phyloP scores from a whole-genome alignment of 1,140 invertebrate genomes.

The Riptortus pedestris region DNA sequence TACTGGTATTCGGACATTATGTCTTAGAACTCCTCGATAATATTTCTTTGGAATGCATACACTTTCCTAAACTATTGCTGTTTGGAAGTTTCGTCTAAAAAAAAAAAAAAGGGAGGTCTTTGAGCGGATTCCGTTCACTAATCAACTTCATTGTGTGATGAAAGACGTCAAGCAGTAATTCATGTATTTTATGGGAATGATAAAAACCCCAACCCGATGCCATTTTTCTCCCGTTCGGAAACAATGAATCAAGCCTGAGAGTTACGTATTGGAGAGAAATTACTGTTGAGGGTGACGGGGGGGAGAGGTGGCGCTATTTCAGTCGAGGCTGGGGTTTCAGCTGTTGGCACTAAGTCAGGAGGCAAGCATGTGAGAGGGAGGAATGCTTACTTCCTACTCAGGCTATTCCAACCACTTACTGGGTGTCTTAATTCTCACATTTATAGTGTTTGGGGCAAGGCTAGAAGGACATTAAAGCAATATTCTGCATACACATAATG shows the following conservation, averaged over 20 bases:
- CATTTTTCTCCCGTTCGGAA: neutral
- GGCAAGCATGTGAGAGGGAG: too few relatives aligned
- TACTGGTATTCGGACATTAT: too few relatives aligned
- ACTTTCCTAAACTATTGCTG: too few relatives aligned
- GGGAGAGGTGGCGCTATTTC: neutral
- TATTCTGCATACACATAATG: too few relatives aligned
- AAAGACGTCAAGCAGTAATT: neutral
- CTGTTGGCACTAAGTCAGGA: conserved; percentile 9
- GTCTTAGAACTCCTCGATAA: too few relatives aligned
- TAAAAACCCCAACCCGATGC: neutral
- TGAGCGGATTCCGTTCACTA: neutral
- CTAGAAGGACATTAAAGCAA: too few relatives aligned
- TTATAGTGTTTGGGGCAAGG: too few relatives aligned
- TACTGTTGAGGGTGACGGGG: neutral
- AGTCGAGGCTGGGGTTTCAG: neutral
- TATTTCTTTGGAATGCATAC: too few relatives aligned
- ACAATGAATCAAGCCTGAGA: neutral
- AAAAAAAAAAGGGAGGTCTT: neutral
- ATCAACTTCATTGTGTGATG: neutral
- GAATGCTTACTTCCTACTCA: too few relatives aligned
- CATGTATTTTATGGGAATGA: neutral
- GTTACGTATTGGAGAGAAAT: neutral
- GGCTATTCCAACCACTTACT: too few relatives aligned
- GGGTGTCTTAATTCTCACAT: too few relatives aligned
- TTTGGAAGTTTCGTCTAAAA: neutral